Evolutionary conservation across 2,113 vertebrate species (phyloP), one percentile per base, ranked within the genome.

Genomic region (Penelope pileata): DNA sequence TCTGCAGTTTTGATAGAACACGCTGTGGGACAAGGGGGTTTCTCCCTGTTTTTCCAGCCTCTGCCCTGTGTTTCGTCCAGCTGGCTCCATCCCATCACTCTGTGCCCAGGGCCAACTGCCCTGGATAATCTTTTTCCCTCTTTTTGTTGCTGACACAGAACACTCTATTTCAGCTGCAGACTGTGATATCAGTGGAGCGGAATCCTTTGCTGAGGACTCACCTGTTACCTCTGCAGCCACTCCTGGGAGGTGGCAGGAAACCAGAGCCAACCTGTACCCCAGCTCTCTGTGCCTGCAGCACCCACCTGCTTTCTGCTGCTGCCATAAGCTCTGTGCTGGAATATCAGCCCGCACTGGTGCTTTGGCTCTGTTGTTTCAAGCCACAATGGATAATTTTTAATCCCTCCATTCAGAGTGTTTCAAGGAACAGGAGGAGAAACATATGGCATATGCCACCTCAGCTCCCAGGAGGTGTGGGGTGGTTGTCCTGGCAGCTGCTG

Each of bases 341-440:
- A 90, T 79, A 96, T 83, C 78, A 84, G 56, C 66, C 36, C 4
- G 56, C 1, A 2, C 70, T 58, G 1, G 36, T 1, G 16, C 81
- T 68, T 62, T 38, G 63, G 78, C 86, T 91, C 83, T 45, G 40
- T 11, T 48, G 21, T 54, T 63, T 59, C 66, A 54, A 84, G 59
- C 77, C 2, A 7, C 38, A 21, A 30, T 43, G 86, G 77, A 80
- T 12, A 79, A 8, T 58, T 83, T 90, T 94, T 96, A 96, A 97
- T 96, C 95, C 91, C 50, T 84, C 91, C 91, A 90, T 96, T 95
- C 92, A 97, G 67, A 64, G 21, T 2, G 36, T 80, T 93, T 67
- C 0, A 3, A 86, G 69, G 76, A 76, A 24, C 90, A 94, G 93
- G 88, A 95, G 94, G 95, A 64, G 54, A 70, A 85, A 81, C 88